Conservation (phyloP, 1,140 invertebrate species). For the Pectinophora gossypiella region DNA sequence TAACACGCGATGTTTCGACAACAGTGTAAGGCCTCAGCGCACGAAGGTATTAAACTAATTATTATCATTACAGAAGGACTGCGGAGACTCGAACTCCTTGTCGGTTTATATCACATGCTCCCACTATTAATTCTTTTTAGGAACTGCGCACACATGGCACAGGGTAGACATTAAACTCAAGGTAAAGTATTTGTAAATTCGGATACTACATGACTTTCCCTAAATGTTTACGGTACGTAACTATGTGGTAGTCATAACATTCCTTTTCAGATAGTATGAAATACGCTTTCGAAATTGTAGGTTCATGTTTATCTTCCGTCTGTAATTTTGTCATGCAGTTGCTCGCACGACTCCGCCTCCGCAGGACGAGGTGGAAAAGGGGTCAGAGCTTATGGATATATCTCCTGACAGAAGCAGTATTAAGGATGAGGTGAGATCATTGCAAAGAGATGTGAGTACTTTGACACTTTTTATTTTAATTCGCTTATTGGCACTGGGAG, state of each 20-base stretch:
- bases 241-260: not conserved
- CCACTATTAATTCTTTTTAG: constrained; percentile 20
- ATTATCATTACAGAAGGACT: constrained; percentile 44
- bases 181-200: not conserved
- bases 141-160: not conserved
- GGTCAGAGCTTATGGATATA: constrained; percentile 37
- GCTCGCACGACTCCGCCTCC: constrained; percentile 17
- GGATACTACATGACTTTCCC: not conserved
- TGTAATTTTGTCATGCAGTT: constrained; percentile 39
- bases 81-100: constrained; percentile 22
- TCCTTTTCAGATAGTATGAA: constrained; percentile 34
- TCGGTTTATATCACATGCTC: constrained; percentile 21
- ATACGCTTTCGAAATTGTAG: constrained; percentile 11
- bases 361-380: constrained; percentile 24
- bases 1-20: no score
- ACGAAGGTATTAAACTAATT: constrained; percentile 24
- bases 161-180: not conserved
- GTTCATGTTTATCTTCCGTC: constrained; percentile 41
- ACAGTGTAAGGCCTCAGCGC: not conserved
- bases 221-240: not conserved
- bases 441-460: no score
- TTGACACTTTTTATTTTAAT: no score
- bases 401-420: constrained; percentile 19
- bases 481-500: no score
- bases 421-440: constrained; percentile 36